A percentile compares a stretch with the other conserved stretches of the same genome.
Conservation (phyloP, 1,140 invertebrate genomes). For the Plodia interpunctella region DNA sequence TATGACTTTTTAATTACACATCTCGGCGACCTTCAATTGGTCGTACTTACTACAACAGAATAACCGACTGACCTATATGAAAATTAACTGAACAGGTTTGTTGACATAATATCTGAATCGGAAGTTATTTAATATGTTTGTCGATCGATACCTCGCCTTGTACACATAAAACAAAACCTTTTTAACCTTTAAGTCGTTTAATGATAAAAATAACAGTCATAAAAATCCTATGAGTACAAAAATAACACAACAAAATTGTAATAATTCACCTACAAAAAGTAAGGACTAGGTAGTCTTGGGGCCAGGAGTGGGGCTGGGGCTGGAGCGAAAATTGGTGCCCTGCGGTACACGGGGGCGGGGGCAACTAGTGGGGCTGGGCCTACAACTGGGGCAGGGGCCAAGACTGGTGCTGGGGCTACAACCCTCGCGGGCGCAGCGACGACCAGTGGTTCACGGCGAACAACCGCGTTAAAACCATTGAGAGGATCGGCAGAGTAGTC, state of each 20-base stretch:
- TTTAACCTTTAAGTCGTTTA: conserved; percentile 45
- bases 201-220: conserved; percentile 67
- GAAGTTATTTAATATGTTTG: conserved; percentile 11
- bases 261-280: conserved; percentile 67
- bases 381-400: conserved; percentile 32
- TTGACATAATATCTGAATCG: conserved; percentile 1
- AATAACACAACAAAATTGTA: conserved; percentile 71
- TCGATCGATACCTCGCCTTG: background rate
- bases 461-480: conserved; percentile 81
- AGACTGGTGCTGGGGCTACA: conserved; percentile 38
- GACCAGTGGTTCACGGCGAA: conserved; percentile 63
- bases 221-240: conserved; percentile 56
- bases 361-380: conserved; percentile 20
- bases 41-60: background rate
- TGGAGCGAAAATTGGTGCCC: conserved; percentile 25
- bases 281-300: conserved; percentile 48
- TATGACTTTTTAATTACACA: background rate
- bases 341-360: conserved; percentile 19
- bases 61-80: background rate
- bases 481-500: conserved; percentile 79
- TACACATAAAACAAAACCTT: conserved; percentile 18
- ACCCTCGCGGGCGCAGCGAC: conserved; percentile 47
- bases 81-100: background rate
- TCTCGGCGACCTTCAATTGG: background rate
- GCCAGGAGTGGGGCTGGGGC: conserved; percentile 32